Evolutionary conservation across 2,888 invertebrate species (phyloP).

Genomic region (Drosophila histrio): DNA sequence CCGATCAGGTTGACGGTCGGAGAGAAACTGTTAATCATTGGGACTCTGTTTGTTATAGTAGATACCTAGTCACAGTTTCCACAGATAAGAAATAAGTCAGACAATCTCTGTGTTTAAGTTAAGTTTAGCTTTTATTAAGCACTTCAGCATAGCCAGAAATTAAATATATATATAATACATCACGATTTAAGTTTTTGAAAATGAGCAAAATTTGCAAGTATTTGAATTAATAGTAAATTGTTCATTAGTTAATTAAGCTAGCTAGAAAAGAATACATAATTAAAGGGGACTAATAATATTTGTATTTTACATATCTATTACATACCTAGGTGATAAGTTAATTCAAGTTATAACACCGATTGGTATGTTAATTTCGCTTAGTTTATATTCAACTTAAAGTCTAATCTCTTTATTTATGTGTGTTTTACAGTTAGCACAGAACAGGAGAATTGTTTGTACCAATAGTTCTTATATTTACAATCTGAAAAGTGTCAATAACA

Average conservation of each 20-base stretch:
- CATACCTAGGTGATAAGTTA: constrained; percentile 1
- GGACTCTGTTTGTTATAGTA: background rate
- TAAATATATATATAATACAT: constrained; percentile 30
- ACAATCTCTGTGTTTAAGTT: constrained; percentile 8
- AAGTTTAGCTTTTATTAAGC: constrained; percentile 61
- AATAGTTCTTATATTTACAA: background rate
- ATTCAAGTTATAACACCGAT: constrained; percentile 7
- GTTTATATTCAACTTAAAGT: background rate
- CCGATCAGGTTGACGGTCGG: constrained; percentile 21
- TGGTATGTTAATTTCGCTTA: background rate
- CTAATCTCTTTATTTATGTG: background rate
- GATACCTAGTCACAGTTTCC: background rate
- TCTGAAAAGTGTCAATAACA: background rate
- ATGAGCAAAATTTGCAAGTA: constrained; percentile 45
- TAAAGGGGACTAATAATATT: background rate
- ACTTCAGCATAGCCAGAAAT: constrained; percentile 57
- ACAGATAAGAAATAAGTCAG: constrained; percentile 1
- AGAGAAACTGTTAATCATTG: constrained; percentile 37
- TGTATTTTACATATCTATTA: constrained; percentile 1
- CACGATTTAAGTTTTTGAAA: constrained; percentile 30
- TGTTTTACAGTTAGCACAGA: constrained; percentile 42
- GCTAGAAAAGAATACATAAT: constrained; percentile 35
- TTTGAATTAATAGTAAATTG: constrained; percentile 28
- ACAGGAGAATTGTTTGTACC: constrained; percentile 34
- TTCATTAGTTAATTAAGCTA: constrained; percentile 44